Base-by-base conservation (phyloP, 1,140 invertebrate species). In the Drosophila pallidifrons region DNA sequence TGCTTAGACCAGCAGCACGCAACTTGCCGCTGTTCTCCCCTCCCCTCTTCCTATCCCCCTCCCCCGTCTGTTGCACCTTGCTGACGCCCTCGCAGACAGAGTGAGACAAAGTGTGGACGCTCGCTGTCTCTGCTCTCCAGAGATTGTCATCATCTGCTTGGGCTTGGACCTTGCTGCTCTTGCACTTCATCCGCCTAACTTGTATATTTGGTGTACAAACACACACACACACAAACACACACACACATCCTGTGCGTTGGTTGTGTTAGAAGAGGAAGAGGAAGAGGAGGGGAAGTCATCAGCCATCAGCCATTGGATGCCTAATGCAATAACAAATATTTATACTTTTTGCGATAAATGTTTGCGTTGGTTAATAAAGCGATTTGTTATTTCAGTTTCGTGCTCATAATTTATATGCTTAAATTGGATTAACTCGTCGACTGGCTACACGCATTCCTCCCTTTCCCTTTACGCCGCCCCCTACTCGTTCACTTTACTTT, bases 321-420 rank as follows among this genome's bases (percentile, higher is more conserved):
- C 78, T 89, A 85, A 89, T 85, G 85, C 85, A 89, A 89, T 89
- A 89, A 89, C 85, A 89, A 89, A 89, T 89, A 89, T 89, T 89
- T 89, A 89, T 89, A 89, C 85, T 89, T 85, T 89, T 90, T 81
- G 85, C 86, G 85, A 89, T 89, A 89, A 89, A 89, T 89, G 85
- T 89, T 89, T 89, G 85, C 85, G 81, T 89, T 89, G 85, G 85
- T 89, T 89, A 89, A 89, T 89, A 89, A 89, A 89, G 85, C 85
- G 86, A 89, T 89, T 89, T 85, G 85, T 89, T 89, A 85, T 88
- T 88, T 78, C 63, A 66, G 64, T 71, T 83, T 89, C 78, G 68
- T 81, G 81, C 65, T 61, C 85, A 89, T 89, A 89, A 89, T 90
- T 89, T 89, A 89, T 89, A 85, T 79, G 78, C 78, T 73, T 59